Percentiles rank a stretch among this genome's conserved stretches.
phyloP scores from a whole-genome alignment of 1,140 invertebrate genomes.

The Mylabris phalerata region DNA sequence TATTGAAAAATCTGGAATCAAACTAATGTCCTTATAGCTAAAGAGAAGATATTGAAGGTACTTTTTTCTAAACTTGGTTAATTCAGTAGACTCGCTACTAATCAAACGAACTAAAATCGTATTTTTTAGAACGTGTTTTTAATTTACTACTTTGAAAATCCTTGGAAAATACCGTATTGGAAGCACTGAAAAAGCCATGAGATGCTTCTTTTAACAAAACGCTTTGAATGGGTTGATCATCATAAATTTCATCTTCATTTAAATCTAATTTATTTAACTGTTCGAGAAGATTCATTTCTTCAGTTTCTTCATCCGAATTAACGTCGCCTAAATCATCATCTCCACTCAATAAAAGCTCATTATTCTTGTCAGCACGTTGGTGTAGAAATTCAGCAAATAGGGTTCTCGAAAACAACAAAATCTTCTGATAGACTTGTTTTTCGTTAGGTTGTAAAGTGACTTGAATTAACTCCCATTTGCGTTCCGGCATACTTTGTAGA shows the following conservation, averaged over 20 bases:
- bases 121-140: slow-evolving; percentile 49
- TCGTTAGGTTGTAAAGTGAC: slow-evolving; percentile 63
- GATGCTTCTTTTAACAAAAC: slow-evolving; percentile 41
- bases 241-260: slow-evolving; percentile 20
- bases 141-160: slow-evolving; percentile 57
- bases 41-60: slow-evolving; percentile 77
- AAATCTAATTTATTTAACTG: slow-evolving; percentile 39
- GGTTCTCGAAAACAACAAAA: slow-evolving; percentile 63
- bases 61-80: slow-evolving; percentile 63
- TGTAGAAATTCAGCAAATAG: slow-evolving; percentile 69
- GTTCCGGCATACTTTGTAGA: slow-evolving; percentile 58
- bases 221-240: not conserved
- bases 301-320: slow-evolving; percentile 21
- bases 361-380: slow-evolving; percentile 62
- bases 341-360: not conserved
- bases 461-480: slow-evolving; percentile 49
- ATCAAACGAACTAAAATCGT: too few relatives aligned
- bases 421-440: slow-evolving; percentile 69
- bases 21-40: slow-evolving; percentile 74
- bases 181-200: slow-evolving; percentile 50
- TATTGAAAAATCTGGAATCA: slow-evolving; percentile 80
- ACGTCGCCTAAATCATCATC: slow-evolving; percentile 5
- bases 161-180: slow-evolving; percentile 63
- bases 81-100: too few relatives aligned
- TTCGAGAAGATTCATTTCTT: slow-evolving; percentile 41